phyloP scores from a whole-genome alignment of 2,113 vertebrate species.

The Sander vitreus region DNA sequence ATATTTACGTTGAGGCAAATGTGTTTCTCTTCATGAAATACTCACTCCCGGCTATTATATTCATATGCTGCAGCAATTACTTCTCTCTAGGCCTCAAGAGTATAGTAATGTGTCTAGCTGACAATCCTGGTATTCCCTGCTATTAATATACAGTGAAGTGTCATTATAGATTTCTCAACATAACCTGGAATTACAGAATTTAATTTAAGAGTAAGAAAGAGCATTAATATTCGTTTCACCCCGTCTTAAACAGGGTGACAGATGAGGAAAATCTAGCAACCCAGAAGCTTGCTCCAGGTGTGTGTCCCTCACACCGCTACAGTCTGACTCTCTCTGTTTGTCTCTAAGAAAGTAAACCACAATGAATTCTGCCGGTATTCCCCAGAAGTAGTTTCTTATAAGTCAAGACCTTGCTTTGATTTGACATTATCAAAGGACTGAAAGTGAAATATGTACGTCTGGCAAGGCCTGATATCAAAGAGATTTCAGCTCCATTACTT shows the following conservation, averaged over 20 bases:
- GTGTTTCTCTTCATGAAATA: constrained; percentile 51
- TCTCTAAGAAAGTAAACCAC: constrained; percentile 19
- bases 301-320: constrained; percentile 12
- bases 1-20: constrained; percentile 57
- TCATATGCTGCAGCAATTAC: constrained; percentile 38
- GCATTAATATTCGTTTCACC: constrained; percentile 31
- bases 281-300: constrained; percentile 37
- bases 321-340: constrained; percentile 23
- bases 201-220: constrained; percentile 20
- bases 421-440: constrained; percentile 80
- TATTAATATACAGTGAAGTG: constrained; percentile 32
- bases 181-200: background rate
- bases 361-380: constrained; percentile 45
- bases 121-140: background rate
- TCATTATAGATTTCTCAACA: constrained; percentile 15
- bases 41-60: constrained; percentile 35
- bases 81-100: constrained; percentile 35
- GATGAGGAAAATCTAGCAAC: constrained; percentile 2
- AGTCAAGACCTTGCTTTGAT: constrained; percentile 76
- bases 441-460: constrained; percentile 73
- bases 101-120: constrained; percentile 14
- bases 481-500: constrained; percentile 57
- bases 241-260: constrained; percentile 32
- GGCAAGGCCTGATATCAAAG: constrained; percentile 77
- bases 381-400: constrained; percentile 53